These are phyloP conservation scores for Cerastis leucographa DNA, from an alignment of 2,888 invertebrate species.

Conservation along the genomic window DNA sequence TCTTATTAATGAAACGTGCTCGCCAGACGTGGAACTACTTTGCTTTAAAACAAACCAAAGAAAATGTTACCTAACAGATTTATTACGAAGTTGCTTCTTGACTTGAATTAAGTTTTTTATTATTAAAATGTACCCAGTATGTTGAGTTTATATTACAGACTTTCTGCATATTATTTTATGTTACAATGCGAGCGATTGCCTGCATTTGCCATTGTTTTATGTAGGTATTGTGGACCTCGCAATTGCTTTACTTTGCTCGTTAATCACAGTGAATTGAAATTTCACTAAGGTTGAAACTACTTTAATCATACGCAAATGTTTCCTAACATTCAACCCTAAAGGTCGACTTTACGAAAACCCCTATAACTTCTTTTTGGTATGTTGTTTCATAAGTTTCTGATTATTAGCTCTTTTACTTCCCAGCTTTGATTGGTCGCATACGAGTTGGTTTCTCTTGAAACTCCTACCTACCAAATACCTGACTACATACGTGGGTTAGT, in stretches of 20 bases:
- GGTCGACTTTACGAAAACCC: neutral
- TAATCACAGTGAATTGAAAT: neutral
- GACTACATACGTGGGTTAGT: neutral
- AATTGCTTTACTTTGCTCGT: neutral
- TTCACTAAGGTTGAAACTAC: neutral
- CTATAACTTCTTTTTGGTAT: neutral
- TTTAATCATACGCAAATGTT: neutral
- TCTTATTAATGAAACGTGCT: slow-evolving; percentile 62
- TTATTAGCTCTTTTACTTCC: neutral
- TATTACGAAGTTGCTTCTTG: slow-evolving; percentile 42
- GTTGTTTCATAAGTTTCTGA: neutral
- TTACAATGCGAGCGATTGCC: slow-evolving; percentile 2
- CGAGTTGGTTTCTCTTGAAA: neutral
- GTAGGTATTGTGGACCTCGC: neutral
- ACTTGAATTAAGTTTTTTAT: slow-evolving; percentile 55
- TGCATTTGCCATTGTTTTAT: slow-evolving; percentile 6
- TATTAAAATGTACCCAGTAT: slow-evolving; percentile 38
- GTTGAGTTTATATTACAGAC: slow-evolving; percentile 17
- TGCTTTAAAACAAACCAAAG: slow-evolving; percentile 50
- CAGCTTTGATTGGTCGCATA: neutral
- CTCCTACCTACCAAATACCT: neutral
- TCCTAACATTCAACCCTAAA: neutral
- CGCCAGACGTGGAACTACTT: slow-evolving; percentile 50
- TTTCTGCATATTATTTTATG: slow-evolving; percentile 25
- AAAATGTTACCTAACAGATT: slow-evolving; percentile 47